A percentile compares a stretch with the other conserved stretches of the same genome.
These are phyloP conservation scores for Mallotus villosus DNA, from an alignment of 2,797 vertebrate genomes.

Conservation along the genomic window DNA sequence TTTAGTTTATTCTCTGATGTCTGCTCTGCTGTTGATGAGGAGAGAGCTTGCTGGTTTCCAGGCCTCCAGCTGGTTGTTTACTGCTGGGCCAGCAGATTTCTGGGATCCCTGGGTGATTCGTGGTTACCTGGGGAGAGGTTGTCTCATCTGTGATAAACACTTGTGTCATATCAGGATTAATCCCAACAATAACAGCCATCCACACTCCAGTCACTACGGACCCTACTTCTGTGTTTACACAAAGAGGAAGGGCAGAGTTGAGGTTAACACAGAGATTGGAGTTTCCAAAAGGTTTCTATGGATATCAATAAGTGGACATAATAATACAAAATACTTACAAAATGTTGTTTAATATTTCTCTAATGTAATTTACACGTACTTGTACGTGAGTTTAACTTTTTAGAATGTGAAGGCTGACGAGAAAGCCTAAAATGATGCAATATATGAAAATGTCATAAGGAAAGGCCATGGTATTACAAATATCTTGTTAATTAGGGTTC, in stretches of 20 bases:
- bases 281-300: neutral
- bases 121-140: slow-evolving; percentile 55
- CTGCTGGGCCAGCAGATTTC: slow-evolving; percentile 47
- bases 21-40: slow-evolving; percentile 27
- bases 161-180: slow-evolving; percentile 45
- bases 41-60: slow-evolving; percentile 39
- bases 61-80: slow-evolving; percentile 42
- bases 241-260: neutral
- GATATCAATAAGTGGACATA: slow-evolving; percentile 11
- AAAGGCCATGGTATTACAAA: slow-evolving; percentile 73
- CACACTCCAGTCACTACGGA: slow-evolving; percentile 12
- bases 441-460: slow-evolving; percentile 70
- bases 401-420: slow-evolving; percentile 49
- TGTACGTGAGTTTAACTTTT: slow-evolving; percentile 28
- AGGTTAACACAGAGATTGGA: too few species aligned
- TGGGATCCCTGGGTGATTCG: slow-evolving; percentile 54
- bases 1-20: slow-evolving; percentile 11
- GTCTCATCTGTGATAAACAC: slow-evolving; percentile 55
- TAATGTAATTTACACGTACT: slow-evolving; percentile 16
- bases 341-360: neutral
- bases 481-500: slow-evolving; percentile 69
- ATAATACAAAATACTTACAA: neutral
- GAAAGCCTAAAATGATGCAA: slow-evolving; percentile 52
- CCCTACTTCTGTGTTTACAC: neutral
- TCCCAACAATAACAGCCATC: slow-evolving; percentile 53